Conservation (phyloP, 2,113 vertebrate species). For the Alligator sinensis region DNA sequence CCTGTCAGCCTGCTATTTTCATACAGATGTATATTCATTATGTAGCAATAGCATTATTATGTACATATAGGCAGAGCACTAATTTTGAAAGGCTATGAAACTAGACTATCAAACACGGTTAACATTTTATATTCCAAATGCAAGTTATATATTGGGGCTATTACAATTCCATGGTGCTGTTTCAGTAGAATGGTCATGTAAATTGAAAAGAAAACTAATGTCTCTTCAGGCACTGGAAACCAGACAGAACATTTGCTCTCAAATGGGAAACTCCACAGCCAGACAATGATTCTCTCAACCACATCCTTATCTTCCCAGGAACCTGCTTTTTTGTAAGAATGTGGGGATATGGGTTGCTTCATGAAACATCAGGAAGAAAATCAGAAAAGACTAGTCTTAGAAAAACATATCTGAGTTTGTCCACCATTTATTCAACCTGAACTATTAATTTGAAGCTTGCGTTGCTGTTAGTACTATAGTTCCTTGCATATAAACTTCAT, state of each 20-base stretch:
- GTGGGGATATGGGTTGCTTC: slow-evolving; percentile 20
- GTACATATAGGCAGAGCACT: background rate
- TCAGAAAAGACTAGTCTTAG: background rate
- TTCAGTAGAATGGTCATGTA: slow-evolving; percentile 65
- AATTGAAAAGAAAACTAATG: slow-evolving; percentile 72
- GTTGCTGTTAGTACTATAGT: background rate
- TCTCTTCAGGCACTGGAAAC: slow-evolving; percentile 68
- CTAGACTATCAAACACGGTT: slow-evolving; percentile 56
- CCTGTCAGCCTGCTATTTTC: background rate
- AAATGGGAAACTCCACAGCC: slow-evolving; percentile 64
- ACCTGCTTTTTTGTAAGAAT: slow-evolving; percentile 23
- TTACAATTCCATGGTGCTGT: slow-evolving; percentile 45
- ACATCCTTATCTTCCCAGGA: slow-evolving; percentile 52
- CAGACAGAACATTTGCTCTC: slow-evolving; percentile 62
- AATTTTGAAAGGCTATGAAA: slow-evolving; percentile 47
- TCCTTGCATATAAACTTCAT: slow-evolving; percentile 3
- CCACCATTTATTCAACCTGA: background rate
- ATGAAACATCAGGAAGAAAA: slow-evolving; percentile 49
- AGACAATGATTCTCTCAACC: slow-evolving; percentile 59
- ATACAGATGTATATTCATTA: background rate
- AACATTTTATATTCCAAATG: slow-evolving; percentile 67
- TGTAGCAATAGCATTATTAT: background rate
- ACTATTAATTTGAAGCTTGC: background rate
- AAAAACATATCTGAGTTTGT: background rate
- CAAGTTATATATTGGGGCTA: slow-evolving; percentile 48